Base-by-base conservation (phyloP, 2,888 invertebrate species). In the Copidosoma aretas region DNA sequence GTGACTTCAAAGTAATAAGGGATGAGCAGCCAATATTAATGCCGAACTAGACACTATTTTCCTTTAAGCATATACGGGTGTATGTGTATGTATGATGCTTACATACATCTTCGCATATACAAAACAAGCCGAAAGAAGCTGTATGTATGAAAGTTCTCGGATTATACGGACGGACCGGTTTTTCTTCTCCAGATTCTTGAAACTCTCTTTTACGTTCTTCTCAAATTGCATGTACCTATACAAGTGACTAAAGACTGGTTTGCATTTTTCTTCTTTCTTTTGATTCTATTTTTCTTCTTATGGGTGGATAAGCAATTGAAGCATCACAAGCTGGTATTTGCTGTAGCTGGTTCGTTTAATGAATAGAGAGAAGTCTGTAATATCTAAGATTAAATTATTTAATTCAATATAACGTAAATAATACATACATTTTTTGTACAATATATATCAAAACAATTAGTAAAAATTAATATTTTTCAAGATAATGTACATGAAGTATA, bases 301-400 rank as follows among this genome's bases (percentile, higher is more conserved):
- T 39, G 14, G 14, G 17, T 10, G 19, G 19, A 19, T 19, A 14
- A 21, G n/a, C 15, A 58, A 58, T 51, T 25, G 10, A 49, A n/a
- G 49, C 60, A 46, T 25, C 10, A 46, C 1, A 14, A 60, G 21
- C 25, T 10, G 14, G 19, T 25, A 21, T 14, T 43, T 25, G 15
- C 39, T 4, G 39, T 8, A 3, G 19, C 22, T 58, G 15, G 43
- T 46, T 8, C 43, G 43, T 32, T 32, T 32, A 32, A 32, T 32
- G 32, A 32, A 32, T 32, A 32, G 32, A 32, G 32, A n/a, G n/a
- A n/a, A n/a, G n/a, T n/a, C n/a, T n/a, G n/a, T 32, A 32, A 32
- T 32, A 15, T n/a, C 32, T 56, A 32, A 59, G 46, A 41, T 59
- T 57, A 43, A 59, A 59, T 57, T 59, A 59, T 59, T 43, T 59